phyloP scores from a whole-genome alignment of 2,888 invertebrate genomes.

The Eupithecia insigniata region DNA sequence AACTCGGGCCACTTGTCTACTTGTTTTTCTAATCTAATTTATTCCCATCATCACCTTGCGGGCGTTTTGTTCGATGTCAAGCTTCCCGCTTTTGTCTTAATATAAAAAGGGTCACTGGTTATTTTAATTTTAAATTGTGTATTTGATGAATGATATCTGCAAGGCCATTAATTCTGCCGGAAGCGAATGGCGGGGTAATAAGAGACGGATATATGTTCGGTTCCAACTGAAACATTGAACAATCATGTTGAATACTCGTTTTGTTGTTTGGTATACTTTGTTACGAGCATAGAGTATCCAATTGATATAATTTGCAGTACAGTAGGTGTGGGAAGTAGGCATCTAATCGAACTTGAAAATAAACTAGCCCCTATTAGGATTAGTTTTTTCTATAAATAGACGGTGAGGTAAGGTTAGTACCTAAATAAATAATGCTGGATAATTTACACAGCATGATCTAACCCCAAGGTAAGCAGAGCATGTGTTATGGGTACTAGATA shows the following conservation, averaged over 20 bases:
- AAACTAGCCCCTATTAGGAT: not conserved
- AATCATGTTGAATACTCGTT: not conserved
- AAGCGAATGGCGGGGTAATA: constrained; percentile 1
- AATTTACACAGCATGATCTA: too few species aligned
- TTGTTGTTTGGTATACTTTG: not conserved
- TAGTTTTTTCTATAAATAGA: too few species aligned
- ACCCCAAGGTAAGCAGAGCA: too few species aligned
- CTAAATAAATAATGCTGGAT: too few species aligned
- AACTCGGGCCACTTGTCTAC: not conserved
- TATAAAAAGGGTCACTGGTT: constrained; percentile 4
- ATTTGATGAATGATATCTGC: constrained; percentile 31
- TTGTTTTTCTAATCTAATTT: not conserved
- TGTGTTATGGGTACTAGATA: too few species aligned
- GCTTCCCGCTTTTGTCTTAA: not conserved
- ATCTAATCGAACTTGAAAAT: not conserved
- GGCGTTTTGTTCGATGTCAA: not conserved
- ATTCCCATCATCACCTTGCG: not conserved
- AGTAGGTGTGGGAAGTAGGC: too few species aligned
- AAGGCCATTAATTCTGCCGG: constrained; percentile 21
- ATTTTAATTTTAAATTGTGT: constrained; percentile 29
- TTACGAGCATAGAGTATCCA: not conserved
- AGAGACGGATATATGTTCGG: not conserved
- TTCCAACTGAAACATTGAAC: not conserved
- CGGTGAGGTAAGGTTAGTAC: too few species aligned
- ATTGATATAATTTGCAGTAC: too few species aligned